These are phyloP conservation scores for Ctenomys sociabilis DNA, from an alignment of 2,113 vertebrate genomes.

Conservation along the genomic window DNA sequence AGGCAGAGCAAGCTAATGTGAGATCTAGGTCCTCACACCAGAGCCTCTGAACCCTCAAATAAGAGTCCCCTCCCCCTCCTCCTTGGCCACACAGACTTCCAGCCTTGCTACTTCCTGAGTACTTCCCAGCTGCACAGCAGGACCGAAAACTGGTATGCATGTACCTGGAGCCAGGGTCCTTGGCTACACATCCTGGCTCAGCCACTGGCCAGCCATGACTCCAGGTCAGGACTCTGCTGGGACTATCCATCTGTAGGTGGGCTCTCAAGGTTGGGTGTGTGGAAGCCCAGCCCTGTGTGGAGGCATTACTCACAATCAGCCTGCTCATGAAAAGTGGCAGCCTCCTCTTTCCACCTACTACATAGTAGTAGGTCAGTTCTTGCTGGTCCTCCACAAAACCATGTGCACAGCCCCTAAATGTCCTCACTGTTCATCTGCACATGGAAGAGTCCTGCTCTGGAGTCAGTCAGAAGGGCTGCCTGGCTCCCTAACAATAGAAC, in stretches of 20 bases:
- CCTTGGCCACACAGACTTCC: neutral
- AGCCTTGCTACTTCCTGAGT: neutral
- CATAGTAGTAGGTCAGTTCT: neutral
- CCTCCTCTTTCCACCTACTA: neutral
- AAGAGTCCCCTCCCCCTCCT: neutral
- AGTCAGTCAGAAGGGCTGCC: neutral
- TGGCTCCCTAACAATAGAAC: neutral
- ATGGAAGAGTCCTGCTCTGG: neutral
- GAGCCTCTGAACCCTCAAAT: neutral
- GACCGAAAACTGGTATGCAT: neutral
- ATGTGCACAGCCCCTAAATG: neutral
- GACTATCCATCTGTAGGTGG: neutral
- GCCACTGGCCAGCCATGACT: neutral
- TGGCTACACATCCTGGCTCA: neutral
- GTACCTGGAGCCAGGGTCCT: neutral
- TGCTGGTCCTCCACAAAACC: neutral
- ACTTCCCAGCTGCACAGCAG: neutral
- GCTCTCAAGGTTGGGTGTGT: neutral
- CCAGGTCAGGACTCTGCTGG: neutral
- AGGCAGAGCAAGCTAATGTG: neutral
- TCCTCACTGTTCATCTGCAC: neutral
- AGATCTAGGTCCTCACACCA: neutral
- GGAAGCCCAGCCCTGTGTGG: neutral
- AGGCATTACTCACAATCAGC: neutral
- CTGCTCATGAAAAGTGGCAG: neutral